phyloP scores from a whole-genome alignment of 2,113 vertebrate species.

The Pituophis catenifer region DNA sequence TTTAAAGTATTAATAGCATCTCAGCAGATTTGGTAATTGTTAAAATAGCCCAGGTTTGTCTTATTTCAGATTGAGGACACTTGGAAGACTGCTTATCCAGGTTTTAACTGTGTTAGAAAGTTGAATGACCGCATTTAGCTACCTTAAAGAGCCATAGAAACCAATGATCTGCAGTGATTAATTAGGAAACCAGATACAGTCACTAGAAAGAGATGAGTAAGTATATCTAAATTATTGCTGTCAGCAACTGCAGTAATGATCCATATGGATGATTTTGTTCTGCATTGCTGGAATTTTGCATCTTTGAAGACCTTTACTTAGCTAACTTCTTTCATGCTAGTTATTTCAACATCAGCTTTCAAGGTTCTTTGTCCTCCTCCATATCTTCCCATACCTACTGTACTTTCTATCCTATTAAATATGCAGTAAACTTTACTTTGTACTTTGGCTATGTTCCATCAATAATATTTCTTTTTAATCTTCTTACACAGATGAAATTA shows the following conservation, averaged over 20 bases:
- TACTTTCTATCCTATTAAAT: conserved; percentile 3
- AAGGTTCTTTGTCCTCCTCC: not conserved
- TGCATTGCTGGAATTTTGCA: not conserved
- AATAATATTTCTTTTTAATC: conserved; percentile 16
- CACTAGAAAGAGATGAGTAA: not conserved
- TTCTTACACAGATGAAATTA: conserved; percentile 30
- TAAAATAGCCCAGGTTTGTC: not conserved
- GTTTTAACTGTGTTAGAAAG: not conserved
- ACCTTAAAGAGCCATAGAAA: not conserved
- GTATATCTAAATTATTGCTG: not conserved
- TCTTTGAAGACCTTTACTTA: not conserved
- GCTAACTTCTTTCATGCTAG: not conserved
- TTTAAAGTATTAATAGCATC: not conserved
- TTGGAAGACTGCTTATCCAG: not conserved
- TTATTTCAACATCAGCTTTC: not conserved
- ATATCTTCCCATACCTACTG: not conserved
- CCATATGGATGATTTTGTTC: not conserved
- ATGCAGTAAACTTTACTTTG: not conserved
- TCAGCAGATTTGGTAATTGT: not conserved
- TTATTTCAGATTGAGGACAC: not conserved
- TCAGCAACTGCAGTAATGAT: not conserved
- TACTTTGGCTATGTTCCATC: conserved; percentile 1
- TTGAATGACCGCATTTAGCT: not conserved
- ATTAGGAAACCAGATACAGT: not conserved
- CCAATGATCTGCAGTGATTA: not conserved